Percentiles rank a stretch among this genome's conserved stretches.
These are phyloP conservation scores for Drosophila pseudoananassae DNA, from an alignment of 1,140 invertebrate species.

Conservation along the genomic window DNA sequence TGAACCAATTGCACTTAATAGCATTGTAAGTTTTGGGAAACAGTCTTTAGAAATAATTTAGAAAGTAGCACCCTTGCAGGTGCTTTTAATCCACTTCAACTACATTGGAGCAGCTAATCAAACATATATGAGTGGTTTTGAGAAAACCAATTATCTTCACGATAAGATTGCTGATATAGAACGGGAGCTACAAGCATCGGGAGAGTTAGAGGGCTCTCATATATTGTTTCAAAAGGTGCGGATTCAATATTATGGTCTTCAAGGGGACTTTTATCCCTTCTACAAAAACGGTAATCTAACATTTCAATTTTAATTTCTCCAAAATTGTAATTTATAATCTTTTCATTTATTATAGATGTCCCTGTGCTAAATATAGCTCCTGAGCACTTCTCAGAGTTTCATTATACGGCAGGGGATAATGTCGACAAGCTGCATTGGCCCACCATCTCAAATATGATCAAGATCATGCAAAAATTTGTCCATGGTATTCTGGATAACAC, in stretches of 20 bases:
- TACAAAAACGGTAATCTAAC: conserved; percentile 93
- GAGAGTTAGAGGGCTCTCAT: conserved; percentile 26
- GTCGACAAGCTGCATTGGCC: conserved; percentile 90
- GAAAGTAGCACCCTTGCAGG: conserved; percentile 2
- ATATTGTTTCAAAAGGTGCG: conserved; percentile 26
- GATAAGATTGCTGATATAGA: conserved; percentile 30
- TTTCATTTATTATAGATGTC: conserved; percentile 57
- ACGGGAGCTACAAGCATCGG: background rate
- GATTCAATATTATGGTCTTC: conserved; percentile 22
- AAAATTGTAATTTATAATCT: background rate
- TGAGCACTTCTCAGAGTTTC: conserved; percentile 93
- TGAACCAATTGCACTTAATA: too few relatives aligned
- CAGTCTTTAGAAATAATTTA: background rate
- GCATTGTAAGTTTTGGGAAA: conserved; percentile 23
- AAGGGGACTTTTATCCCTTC: conserved; percentile 40
- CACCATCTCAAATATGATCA: conserved; percentile 86
- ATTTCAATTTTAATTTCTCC: background rate
- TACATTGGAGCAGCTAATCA: conserved; percentile 49
- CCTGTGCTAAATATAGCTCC: conserved; percentile 96
- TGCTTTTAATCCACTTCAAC: conserved; percentile 24
- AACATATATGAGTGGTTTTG: conserved; percentile 29
- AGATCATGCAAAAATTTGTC: conserved; percentile 37
- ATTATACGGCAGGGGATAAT: conserved; percentile 94
- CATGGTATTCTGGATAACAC: conserved; percentile 55
- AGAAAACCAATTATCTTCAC: conserved; percentile 7